A percentile compares a stretch with the other conserved stretches of the same genome.
Evolutionary conservation across 2,888 invertebrate genomes (phyloP).

Genomic region (Sussaba pulchella): DNA sequence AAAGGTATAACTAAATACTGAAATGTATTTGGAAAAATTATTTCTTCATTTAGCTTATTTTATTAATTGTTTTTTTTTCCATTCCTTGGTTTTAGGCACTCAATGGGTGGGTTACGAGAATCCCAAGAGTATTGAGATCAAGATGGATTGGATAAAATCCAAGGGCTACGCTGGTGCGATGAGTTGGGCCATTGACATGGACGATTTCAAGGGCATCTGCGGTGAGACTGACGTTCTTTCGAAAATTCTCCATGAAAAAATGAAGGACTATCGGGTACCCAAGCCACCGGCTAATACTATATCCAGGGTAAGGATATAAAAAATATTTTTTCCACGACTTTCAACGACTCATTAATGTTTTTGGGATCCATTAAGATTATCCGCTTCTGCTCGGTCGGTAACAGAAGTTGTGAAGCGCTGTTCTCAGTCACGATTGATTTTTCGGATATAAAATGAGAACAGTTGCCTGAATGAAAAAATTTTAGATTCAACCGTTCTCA

Average conservation of each 20-base stretch:
- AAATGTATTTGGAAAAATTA: no score
- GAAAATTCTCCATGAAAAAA: slow-evolving; percentile 89
- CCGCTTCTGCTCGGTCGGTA: no score
- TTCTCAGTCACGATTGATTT: slow-evolving; percentile 10
- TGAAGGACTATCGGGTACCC: slow-evolving; percentile 89
- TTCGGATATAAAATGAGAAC: no score
- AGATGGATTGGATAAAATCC: slow-evolving; percentile 94
- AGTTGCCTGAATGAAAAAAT: no score
- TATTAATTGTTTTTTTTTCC: background rate
- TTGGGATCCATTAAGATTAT: no score
- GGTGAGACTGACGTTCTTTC: slow-evolving; percentile 91
- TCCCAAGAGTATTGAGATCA: slow-evolving; percentile 92
- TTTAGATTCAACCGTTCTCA: no score
- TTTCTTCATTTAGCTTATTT: no score
- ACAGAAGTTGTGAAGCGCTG: no score
- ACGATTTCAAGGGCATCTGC: slow-evolving; percentile 94
- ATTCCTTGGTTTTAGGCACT: slow-evolving; percentile 84
- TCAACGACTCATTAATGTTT: no score
- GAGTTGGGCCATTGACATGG: slow-evolving; percentile 97
- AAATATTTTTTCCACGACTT: background rate
- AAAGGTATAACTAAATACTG: slow-evolving; percentile 86
- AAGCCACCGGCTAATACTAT: slow-evolving; percentile 88
- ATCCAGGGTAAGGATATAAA: slow-evolving; percentile 86
- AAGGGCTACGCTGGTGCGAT: slow-evolving; percentile 95
- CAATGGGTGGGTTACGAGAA: slow-evolving; percentile 97